Base-by-base conservation (phyloP, 2,888 invertebrate species). In the Aleiodes leptofemur region DNA sequence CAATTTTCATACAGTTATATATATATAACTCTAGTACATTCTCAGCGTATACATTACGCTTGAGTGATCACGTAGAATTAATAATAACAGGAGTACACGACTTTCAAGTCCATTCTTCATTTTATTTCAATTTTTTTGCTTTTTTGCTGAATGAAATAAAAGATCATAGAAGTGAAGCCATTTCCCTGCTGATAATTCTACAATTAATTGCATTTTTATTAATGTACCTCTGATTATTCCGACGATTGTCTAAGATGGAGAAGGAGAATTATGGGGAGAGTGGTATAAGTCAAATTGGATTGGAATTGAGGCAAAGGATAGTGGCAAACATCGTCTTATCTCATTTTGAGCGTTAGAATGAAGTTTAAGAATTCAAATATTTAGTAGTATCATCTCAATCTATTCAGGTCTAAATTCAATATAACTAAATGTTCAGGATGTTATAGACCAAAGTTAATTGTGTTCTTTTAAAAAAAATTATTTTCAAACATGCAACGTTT, bases 51-150 rank as follows among this genome's bases (percentile, higher is more conserved):
- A 64, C 34, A 64, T 64, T 14, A 64, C 64, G 64, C 16, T 48
- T 11, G 64, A 64, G 64, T 64, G 64, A 64, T 48, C 64, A 48
- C 43, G 64, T 16, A 64, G 64, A 64, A 64, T 64, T 64, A 64
- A 64, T 64, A 48, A 64, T 43, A 64, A 61, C 38, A 43, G 38
- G 14, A 61, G 64, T 43, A 64, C 48, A 64, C 64, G 23, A 64
- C 64, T 64, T 71, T 23, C 14, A 23, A 51, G 50, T 48, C 29
- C 51, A 50, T 59, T 57, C 51, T 48, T 57, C 59, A 48, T 69
- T 68, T 59, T 57, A 61, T 69, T 57, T 51, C n/a, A n/a, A n/a
- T 55, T 59, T 51, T 31, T 43, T 23, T n/a, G n/a, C n/a, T 53
- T 38, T 48, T 16, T 13, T n/a, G 7, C 38, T 23, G 23, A 48